Percentiles rank a stretch among this genome's conserved stretches.
Conservation (phyloP, 2,797 vertebrate genomes). For the Lutjanus campechanus region DNA sequence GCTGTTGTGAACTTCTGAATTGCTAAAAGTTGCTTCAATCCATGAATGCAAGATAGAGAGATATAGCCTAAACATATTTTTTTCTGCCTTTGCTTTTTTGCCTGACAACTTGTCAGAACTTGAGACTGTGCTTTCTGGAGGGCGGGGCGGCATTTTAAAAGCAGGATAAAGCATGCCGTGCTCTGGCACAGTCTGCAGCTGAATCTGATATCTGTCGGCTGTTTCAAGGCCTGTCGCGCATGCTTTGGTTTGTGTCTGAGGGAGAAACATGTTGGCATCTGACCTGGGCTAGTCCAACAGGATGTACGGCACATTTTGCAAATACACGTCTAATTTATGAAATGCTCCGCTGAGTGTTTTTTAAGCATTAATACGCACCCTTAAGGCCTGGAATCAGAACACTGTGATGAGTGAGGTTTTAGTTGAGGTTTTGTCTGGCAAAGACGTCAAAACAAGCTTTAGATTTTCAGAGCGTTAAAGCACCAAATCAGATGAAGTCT, state of each 20-base stretch:
- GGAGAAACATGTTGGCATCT: constrained; percentile 40
- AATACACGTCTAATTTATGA: not conserved
- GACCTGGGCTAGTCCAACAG: constrained; percentile 17
- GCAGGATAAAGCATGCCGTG: constrained; percentile 64
- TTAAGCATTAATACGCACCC: not conserved
- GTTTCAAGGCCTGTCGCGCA: constrained; percentile 43
- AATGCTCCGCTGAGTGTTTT: not conserved
- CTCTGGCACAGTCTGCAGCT: constrained; percentile 56
- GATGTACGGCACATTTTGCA: not conserved
- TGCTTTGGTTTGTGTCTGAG: constrained; percentile 34
- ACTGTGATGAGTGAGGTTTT: not conserved
- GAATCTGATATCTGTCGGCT: constrained; percentile 60
- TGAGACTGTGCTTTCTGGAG: constrained; percentile 55
- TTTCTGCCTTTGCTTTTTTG: constrained; percentile 38
- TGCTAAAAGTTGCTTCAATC: constrained; percentile 22
- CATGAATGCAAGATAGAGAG: constrained; percentile 22
- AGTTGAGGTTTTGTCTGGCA: not conserved
- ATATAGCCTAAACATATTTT: constrained; percentile 51
- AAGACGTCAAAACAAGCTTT: constrained; percentile 34
- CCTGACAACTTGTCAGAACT: constrained; percentile 72
- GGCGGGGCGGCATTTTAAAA: constrained; percentile 63
- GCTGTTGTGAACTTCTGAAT: not conserved
- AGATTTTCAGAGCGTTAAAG: constrained; percentile 2
- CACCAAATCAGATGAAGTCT: constrained; percentile 8
- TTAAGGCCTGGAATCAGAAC: constrained; percentile 4